Conservation (phyloP, 1,140 invertebrate genomes). For the Parapsyche elsis region DNA sequence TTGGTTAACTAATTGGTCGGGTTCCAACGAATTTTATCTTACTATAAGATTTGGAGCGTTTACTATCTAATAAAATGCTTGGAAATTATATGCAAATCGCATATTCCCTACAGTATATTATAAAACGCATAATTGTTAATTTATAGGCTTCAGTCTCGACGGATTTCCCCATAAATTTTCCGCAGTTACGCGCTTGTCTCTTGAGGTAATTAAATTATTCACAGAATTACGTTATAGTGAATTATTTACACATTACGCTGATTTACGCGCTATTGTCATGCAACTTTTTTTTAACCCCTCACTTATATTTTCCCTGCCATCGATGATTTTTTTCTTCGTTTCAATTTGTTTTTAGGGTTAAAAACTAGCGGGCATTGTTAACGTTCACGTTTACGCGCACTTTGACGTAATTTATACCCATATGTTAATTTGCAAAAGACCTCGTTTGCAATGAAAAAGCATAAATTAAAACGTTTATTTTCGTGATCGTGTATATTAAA, state of each 20-base stretch:
- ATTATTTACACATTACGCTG: slow-evolving; percentile 38
- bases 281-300: slow-evolving; percentile 12
- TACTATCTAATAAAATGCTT: slow-evolving; percentile 3
- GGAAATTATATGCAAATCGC: slow-evolving; percentile 14
- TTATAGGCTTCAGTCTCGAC: slow-evolving; percentile 36
- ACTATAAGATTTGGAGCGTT: no score
- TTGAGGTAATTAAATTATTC: slow-evolving; percentile 39
- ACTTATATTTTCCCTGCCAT: not conserved
- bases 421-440: slow-evolving; percentile 11
- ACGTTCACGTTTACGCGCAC: not conserved
- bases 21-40: no score
- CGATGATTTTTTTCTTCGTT: not conserved
- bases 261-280: slow-evolving; percentile 6
- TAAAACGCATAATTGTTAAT: slow-evolving; percentile 31
- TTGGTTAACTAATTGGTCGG: no score
- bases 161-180: slow-evolving; percentile 28
- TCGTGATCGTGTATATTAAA: slow-evolving; percentile 28
- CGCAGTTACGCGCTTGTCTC: slow-evolving; percentile 35
- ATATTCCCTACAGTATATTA: slow-evolving; percentile 12
- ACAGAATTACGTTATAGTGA: slow-evolving; percentile 23
- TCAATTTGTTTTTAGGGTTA: not conserved
- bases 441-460: slow-evolving; percentile 14
- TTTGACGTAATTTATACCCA: slow-evolving; percentile 13
- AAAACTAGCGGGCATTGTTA: not conserved
- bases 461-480: slow-evolving; percentile 34